Evolutionary conservation across 2,113 vertebrate species (phyloP).

Genomic region (Chloropsis cyanopogon): DNA sequence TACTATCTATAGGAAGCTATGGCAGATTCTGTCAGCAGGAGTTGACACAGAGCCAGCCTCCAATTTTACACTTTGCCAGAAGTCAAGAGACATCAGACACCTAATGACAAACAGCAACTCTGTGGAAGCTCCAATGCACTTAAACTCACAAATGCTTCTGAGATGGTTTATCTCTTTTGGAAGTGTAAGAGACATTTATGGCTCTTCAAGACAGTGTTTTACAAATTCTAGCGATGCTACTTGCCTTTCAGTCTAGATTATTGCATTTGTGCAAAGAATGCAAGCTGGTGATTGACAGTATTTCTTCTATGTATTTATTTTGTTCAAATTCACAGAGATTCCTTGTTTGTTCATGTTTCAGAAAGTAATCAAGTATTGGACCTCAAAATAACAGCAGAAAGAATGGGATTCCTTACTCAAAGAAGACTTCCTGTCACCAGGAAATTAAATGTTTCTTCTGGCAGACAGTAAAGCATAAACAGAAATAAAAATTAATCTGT

Average conservation of each 20-base stretch:
- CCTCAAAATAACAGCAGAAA: constrained; percentile 60
- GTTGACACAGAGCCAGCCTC: not conserved
- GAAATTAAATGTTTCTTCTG: constrained; percentile 78
- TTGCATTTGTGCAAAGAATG: constrained; percentile 16
- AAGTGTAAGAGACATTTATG: not conserved
- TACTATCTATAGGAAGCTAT: constrained; percentile 29
- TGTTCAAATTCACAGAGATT: constrained; percentile 11
- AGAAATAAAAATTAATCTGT: constrained; percentile 62
- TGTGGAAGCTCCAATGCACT: not conserved
- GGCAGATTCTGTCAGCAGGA: not conserved
- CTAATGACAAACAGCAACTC: not conserved
- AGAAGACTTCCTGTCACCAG: constrained; percentile 69
- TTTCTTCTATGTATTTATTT: constrained; percentile 51
- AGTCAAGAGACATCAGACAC: not conserved
- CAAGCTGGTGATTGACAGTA: constrained; percentile 9
- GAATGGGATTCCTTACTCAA: constrained; percentile 62
- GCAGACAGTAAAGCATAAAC: constrained; percentile 50
- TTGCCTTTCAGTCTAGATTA: not conserved
- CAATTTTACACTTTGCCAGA: not conserved
- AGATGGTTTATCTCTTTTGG: constrained; percentile 15
- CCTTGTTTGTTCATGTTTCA: constrained; percentile 4
- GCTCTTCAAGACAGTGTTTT: not conserved
- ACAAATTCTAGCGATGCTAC: not conserved
- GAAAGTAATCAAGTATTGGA: not conserved
- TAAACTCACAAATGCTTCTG: not conserved